Evolutionary conservation across 2,113 vertebrate genomes (phyloP).

Genomic region (Hippolais icterina): DNA sequence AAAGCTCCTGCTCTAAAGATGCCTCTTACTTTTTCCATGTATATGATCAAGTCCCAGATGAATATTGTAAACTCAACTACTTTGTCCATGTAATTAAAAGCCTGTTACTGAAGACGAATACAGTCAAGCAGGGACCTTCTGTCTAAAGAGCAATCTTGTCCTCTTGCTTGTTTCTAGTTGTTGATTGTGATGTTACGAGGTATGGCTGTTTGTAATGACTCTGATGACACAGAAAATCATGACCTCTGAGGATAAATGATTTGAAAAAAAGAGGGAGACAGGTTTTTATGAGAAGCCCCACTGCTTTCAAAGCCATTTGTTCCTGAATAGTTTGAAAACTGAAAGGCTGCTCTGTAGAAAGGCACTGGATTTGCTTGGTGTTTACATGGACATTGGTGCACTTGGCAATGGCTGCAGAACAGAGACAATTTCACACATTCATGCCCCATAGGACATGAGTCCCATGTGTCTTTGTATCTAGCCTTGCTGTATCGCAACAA

Average conservation of each 20-base stretch:
- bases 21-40: constrained; percentile 14
- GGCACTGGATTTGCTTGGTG: background rate
- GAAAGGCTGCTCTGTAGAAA: background rate
- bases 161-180: background rate
- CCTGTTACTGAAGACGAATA: background rate
- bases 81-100: background rate
- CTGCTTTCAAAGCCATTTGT: background rate
- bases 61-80: background rate
- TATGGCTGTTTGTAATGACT: background rate
- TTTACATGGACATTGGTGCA: background rate
- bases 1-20: background rate
- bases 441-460: background rate
- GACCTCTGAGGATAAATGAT: background rate
- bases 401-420: background rate
- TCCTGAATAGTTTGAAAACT: background rate
- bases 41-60: constrained; percentile 10
- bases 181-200: background rate
- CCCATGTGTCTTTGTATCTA: background rate
- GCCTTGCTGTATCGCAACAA: background rate
- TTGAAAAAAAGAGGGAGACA: background rate
- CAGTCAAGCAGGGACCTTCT: background rate
- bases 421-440: background rate
- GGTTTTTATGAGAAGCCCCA: background rate
- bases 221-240: background rate
- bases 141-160: background rate